A percentile compares a stretch with the other conserved stretches of the same genome.
phyloP scores from a whole-genome alignment of 2,797 vertebrate species.

The Coracias cyanogaster region DNA sequence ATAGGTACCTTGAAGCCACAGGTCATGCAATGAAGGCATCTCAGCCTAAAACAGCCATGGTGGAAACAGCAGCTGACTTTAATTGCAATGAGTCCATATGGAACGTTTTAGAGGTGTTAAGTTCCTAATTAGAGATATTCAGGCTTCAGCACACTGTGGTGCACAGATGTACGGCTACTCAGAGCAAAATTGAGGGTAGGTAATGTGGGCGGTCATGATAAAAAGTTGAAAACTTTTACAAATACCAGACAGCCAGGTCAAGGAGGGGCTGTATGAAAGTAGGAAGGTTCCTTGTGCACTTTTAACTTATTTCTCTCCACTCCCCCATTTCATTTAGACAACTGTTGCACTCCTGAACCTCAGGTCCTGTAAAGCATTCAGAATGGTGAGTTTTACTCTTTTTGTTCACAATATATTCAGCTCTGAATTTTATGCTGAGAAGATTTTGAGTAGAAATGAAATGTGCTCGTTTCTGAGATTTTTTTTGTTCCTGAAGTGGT shows the following conservation, averaged over 20 bases:
- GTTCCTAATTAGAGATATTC: constrained; percentile 56
- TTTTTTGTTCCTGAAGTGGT: not conserved
- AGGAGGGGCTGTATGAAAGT: constrained; percentile 9
- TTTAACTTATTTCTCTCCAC: not conserved
- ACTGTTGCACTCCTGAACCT: not conserved
- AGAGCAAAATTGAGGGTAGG: not conserved
- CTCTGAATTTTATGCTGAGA: not conserved
- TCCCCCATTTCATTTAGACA: not conserved
- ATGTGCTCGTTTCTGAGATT: not conserved
- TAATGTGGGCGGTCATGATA: constrained; percentile 29
- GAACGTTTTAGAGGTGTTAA: constrained; percentile 57
- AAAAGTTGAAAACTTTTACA: constrained; percentile 60
- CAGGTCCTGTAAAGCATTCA: not conserved
- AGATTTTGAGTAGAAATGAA: not conserved
- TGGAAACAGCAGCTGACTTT: not conserved
- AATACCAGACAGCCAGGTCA: constrained; percentile 38
- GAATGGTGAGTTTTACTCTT: not conserved
- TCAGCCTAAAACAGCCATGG: not conserved
- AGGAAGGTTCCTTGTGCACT: not conserved
- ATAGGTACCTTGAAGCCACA: not conserved
- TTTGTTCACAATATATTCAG: not conserved
- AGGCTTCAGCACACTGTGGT: not conserved
- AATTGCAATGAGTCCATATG: constrained; percentile 20
- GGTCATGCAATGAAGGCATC: not conserved
- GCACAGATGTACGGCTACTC: constrained; percentile 26